phyloP scores from a whole-genome alignment of 30 jellyfish, hydroid and myxozoan genomes.

The Hydra vulgaris region DNA sequence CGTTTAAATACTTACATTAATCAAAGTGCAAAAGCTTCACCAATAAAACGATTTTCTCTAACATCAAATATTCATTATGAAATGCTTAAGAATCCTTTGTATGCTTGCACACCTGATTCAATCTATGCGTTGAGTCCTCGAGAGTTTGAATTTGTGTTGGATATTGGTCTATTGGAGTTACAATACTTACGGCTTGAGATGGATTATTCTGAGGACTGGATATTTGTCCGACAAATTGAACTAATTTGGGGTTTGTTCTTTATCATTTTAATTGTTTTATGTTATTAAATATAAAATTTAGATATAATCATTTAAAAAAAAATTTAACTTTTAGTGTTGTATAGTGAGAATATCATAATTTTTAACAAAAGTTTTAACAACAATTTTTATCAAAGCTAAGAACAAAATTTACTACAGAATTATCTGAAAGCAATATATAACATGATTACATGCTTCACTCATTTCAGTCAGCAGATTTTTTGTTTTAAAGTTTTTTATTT shows the following conservation, averaged over 20 bases:
- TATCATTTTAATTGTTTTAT: not conserved
- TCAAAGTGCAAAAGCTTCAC: conserved; percentile 2
- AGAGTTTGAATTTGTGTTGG: not conserved
- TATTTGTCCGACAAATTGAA: conserved; percentile 24
- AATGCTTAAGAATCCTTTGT: not conserved
- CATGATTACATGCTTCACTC: too few species aligned
- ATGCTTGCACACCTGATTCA: conserved; percentile 31
- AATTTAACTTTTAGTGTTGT: too few species aligned
- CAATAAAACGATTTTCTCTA: conserved; percentile 8
- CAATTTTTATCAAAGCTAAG: too few species aligned
- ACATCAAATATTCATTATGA: not conserved
- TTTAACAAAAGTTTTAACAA: too few species aligned
- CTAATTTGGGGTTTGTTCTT: conserved; percentile 7
- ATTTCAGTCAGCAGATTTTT: too few species aligned
- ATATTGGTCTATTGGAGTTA: not conserved
- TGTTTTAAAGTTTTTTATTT: too few species aligned
- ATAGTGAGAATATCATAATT: too few species aligned
- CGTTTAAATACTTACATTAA: conserved; percentile 1
- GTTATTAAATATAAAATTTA: too few species aligned
- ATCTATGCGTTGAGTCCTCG: conserved; percentile 6
- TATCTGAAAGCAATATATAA: too few species aligned
- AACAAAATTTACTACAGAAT: too few species aligned
- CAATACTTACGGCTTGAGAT: not conserved
- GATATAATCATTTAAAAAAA: too few species aligned
- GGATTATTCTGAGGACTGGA: conserved; percentile 36